These are phyloP conservation scores for Ammodytes marinus DNA, from an alignment of 2,113 vertebrate species.

Conservation along the genomic window DNA sequence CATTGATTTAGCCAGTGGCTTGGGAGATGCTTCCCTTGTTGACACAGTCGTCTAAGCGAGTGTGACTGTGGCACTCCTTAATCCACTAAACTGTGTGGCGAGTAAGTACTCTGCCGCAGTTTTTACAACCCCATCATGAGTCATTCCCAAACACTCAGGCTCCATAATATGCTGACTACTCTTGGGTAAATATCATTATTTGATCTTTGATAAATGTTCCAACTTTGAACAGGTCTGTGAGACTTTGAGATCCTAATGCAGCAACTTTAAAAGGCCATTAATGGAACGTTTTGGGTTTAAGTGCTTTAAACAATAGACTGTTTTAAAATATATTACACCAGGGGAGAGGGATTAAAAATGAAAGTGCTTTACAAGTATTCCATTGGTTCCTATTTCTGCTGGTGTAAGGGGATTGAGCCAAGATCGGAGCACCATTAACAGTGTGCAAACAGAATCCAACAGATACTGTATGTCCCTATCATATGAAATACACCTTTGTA, in stretches of 20 bases:
- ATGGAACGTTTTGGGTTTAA: constrained; percentile 32
- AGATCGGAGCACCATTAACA: neutral
- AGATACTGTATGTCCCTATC: neutral
- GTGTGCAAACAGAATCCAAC: neutral
- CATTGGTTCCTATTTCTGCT: neutral
- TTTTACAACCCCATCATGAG: constrained; percentile 68
- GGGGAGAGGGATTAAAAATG: neutral
- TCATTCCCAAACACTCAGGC: constrained; percentile 52
- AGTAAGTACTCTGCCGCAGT: constrained; percentile 67
- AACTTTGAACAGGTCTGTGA: constrained; percentile 8
- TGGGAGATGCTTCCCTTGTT: constrained; percentile 79
- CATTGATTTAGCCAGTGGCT: constrained; percentile 83
- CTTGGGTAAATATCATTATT: constrained; percentile 70
- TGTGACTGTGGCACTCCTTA: constrained; percentile 80
- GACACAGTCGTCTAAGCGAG: constrained; percentile 81
- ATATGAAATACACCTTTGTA: neutral
- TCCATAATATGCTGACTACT: constrained; percentile 63
- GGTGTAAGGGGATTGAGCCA: neutral
- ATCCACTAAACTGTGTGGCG: constrained; percentile 79
- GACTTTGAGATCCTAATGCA: constrained; percentile 13
- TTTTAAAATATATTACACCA: constrained; percentile 15
- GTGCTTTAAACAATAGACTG: constrained; percentile 28
- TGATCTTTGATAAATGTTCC: constrained; percentile 63
- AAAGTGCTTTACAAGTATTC: neutral
- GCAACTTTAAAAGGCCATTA: constrained; percentile 50